Evolutionary conservation across 2,888 invertebrate species (phyloP).

Genomic region (Platynereis dumerilii): DNA sequence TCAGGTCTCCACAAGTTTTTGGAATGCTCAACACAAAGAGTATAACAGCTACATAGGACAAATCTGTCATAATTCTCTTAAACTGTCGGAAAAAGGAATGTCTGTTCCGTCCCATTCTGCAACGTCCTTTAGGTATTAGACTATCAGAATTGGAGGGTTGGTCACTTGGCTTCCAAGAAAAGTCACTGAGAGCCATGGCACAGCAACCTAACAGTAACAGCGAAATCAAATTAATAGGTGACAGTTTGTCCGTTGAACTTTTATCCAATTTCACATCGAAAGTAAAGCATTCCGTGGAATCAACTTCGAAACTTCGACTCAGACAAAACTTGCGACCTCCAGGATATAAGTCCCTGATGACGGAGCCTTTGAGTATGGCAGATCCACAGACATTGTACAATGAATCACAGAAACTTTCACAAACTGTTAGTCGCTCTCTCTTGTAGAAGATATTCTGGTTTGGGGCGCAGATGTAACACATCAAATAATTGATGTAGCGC

Average conservation of each 20-base stretch:
- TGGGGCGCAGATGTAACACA: conserved; percentile 64
- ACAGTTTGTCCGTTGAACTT: background rate
- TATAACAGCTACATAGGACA: conserved; percentile 1
- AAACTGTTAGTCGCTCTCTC: conserved; percentile 59
- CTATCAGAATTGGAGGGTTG: background rate
- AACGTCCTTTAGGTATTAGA: background rate
- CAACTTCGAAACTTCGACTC: conserved; percentile 57
- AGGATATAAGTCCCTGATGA: conserved; percentile 54
- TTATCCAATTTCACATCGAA: conserved; percentile 39
- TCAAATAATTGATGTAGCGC: conserved; percentile 61
- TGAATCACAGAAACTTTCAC: conserved; percentile 60
- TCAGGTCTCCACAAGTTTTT: conserved; percentile 3
- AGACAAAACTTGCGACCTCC: conserved; percentile 59
- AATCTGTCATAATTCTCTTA: background rate
- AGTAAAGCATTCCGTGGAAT: conserved; percentile 52
- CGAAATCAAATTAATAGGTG: background rate
- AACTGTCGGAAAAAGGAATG: background rate
- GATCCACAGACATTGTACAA: conserved; percentile 59
- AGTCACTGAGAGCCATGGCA: background rate
- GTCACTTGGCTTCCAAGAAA: background rate
- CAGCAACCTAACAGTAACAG: background rate
- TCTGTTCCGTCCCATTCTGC: background rate
- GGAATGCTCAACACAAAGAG: conserved; percentile 12
- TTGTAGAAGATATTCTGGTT: conserved; percentile 59
- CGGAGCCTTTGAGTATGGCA: conserved; percentile 61